phyloP scores from a whole-genome alignment of 1,140 invertebrate genomes.

The Carcinoscorpius rotundicauda region DNA sequence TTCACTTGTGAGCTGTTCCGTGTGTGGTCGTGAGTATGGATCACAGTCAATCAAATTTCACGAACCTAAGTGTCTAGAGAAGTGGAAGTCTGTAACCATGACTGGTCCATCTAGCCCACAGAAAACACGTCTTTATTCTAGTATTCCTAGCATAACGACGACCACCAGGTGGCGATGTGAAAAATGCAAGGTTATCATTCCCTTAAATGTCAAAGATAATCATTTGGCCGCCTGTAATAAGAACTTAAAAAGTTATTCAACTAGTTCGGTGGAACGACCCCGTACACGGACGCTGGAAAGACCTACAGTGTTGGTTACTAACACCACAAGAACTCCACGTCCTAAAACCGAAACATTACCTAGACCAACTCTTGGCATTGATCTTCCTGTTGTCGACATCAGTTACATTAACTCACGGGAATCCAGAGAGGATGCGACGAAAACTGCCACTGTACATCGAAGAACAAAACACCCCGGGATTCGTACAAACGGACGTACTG shows the following conservation, averaged over 20 bases:
- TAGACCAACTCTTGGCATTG: slow-evolving; percentile 21
- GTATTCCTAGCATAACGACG: slow-evolving; percentile 3
- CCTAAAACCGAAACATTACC: slow-evolving; percentile 21
- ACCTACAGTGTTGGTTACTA: neutral
- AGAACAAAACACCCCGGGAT: neutral
- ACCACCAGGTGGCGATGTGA: neutral
- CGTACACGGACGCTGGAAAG: neutral
- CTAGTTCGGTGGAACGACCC: neutral
- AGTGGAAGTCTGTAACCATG: slow-evolving; percentile 54
- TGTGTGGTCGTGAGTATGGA: slow-evolving; percentile 60
- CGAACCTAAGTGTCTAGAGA: slow-evolving; percentile 60
- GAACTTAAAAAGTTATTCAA: neutral
- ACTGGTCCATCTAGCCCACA: slow-evolving; percentile 40
- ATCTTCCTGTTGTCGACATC: slow-evolving; percentile 19
- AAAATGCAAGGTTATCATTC: slow-evolving; percentile 8
- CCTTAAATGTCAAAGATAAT: neutral
- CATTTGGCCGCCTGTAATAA: neutral
- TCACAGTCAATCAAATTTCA: slow-evolving; percentile 55
- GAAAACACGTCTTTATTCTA: slow-evolving; percentile 16
- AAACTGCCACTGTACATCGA: neutral
- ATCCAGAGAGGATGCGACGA: slow-evolving; percentile 10
- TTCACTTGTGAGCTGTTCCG: slow-evolving; percentile 51
- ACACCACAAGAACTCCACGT: slow-evolving; percentile 11
- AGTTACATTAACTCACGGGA: slow-evolving; percentile 13
- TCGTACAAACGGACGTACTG: slow-evolving; percentile 13